These are phyloP conservation scores for Rhagophthalmus giganteus DNA, from an alignment of 2,888 invertebrate genomes.

Conservation along the genomic window DNA sequence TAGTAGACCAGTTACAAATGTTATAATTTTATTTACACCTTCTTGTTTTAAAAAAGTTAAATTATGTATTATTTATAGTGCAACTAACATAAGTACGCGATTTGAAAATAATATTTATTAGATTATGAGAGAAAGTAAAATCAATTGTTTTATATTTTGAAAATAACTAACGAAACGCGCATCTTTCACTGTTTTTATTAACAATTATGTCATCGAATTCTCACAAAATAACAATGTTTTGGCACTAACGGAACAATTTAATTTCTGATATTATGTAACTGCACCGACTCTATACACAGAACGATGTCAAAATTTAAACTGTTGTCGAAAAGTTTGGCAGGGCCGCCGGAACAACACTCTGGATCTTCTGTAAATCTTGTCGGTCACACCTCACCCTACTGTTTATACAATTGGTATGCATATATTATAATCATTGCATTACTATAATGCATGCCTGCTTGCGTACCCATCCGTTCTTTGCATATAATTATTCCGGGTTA, in stretches of 20 bases:
- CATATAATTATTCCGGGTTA: slow-evolving; percentile 43
- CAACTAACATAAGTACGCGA: too few relatives aligned
- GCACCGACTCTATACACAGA: background rate
- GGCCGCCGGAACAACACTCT: background rate
- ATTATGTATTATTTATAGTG: too few relatives aligned
- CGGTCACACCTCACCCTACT: slow-evolving; percentile 56
- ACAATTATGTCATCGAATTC: too few relatives aligned
- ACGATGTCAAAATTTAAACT: slow-evolving; percentile 9
- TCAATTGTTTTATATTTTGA: too few relatives aligned
- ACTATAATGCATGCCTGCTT: slow-evolving; percentile 35
- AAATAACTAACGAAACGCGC: background rate
- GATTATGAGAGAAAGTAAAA: too few relatives aligned
- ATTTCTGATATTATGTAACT: background rate
- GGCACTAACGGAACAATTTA: too few relatives aligned
- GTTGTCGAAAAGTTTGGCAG: slow-evolving; percentile 6
- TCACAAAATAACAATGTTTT: too few relatives aligned
- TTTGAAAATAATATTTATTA: too few relatives aligned
- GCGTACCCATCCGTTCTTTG: slow-evolving; percentile 43
- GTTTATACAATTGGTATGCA: slow-evolving; percentile 48
- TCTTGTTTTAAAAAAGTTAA: too few relatives aligned
- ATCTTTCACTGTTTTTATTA: background rate
- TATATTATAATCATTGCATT: slow-evolving; percentile 36
- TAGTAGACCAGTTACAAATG: too few relatives aligned
- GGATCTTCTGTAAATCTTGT: slow-evolving; percentile 50
- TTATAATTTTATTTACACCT: too few relatives aligned